Evolutionary conservation across 2,888 invertebrate genomes (phyloP), one percentile per base, ranked within the genome.

Genomic region (Tinea trinotella): DNA sequence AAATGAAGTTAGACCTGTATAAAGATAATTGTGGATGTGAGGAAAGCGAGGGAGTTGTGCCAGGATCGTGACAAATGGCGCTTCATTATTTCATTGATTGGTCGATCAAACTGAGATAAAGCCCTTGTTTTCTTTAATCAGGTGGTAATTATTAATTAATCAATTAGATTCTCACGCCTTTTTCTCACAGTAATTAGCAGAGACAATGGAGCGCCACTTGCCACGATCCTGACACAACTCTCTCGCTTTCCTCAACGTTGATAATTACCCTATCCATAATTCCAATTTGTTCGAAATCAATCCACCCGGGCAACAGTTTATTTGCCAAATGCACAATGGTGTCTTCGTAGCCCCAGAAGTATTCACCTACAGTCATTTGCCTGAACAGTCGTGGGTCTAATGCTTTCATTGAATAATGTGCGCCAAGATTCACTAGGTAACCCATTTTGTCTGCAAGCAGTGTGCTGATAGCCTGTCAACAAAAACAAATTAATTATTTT

Each of bases 261-360:
- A 34, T 20, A 19, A 12, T 87, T 68, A 95, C 95, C 78, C 94
- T 87, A 66, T 95, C 95, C 61, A 96, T 76, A 48, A 96, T 84
- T 0, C 96, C 96, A 62, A 96, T 92, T 64, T 89, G 90, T n/a
- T 87, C 79, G 64, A 95, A 95, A 62, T 93, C 90, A 10, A 96
- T 92, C 87, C 93, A 92, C n/a, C 88, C 90, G 0, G 95, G 95
- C 13, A 95, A 69, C 36, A 93, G 71, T 17, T 83, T 89, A 60
- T 92, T 90, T 0, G 94, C 95, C 30, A 95, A 73, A 0, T 88
- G 83, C 15, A 96, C 91, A 7, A 96, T 66, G 0, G 88, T 87
- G 66, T 96, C 95, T 4, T 93, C 88, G 68, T 95, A 95, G 0
- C 96, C 96, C 93, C 94, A 95, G 15, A 96, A 78, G 62, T 92